Evolutionary conservation across 1,140 invertebrate species (phyloP).

Genomic region (Prorops nasuta): DNA sequence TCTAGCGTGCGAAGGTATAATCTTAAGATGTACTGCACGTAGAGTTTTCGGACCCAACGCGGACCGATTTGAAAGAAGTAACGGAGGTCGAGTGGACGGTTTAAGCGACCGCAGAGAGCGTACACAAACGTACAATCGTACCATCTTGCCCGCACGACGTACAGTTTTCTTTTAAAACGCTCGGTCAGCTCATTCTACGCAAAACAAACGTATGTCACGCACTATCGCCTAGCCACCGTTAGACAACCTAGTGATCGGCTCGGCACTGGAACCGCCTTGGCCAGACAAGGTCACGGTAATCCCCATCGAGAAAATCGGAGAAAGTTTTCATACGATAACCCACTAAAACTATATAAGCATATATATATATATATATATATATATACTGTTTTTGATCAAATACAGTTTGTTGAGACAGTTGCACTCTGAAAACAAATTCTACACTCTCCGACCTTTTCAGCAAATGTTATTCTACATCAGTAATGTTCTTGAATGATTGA

Average conservation of each 20-base stretch:
- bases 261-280: constrained; percentile 19
- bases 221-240: constrained; percentile 35
- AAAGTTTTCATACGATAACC: too few species aligned
- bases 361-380: too few species aligned
- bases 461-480: too few species aligned
- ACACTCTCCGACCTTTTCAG: too few species aligned
- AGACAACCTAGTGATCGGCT: constrained; percentile 31
- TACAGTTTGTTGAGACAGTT: too few species aligned
- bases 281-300: background rate
- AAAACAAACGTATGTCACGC: constrained; percentile 7
- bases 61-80: constrained; percentile 36
- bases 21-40: background rate
- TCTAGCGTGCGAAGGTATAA: background rate
- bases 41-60: constrained; percentile 6
- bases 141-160: constrained; percentile 8
- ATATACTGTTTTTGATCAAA: too few species aligned
- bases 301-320: constrained; percentile 33
- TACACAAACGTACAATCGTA: too few species aligned
- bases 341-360: too few species aligned
- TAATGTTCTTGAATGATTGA: too few species aligned
- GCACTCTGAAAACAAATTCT: too few species aligned
- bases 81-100: constrained; percentile 36
- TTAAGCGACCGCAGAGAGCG: constrained; percentile 11
- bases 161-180: too few species aligned
- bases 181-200: constrained; percentile 1